Conservation (phyloP, 2,797 vertebrate genomes). For the Bradypodion pumilum region DNA sequence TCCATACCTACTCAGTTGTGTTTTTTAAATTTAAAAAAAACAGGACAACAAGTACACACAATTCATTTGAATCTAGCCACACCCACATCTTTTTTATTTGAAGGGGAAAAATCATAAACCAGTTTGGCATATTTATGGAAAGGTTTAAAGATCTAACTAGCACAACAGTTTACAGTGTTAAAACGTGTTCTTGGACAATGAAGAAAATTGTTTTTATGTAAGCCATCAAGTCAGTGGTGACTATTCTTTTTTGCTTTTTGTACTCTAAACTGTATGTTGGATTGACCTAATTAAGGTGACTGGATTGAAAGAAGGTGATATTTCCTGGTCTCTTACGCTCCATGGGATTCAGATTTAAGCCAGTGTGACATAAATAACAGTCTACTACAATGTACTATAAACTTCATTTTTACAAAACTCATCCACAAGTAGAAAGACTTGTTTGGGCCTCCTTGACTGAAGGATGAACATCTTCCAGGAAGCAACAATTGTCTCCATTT, state of each 20-base stretch:
- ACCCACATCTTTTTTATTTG: conserved; percentile 40
- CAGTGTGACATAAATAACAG: conserved; percentile 61
- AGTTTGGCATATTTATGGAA: conserved; percentile 43
- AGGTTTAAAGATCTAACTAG: conserved; percentile 49
- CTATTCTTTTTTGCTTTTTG: conserved; percentile 60
- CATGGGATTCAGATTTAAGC: conserved; percentile 63
- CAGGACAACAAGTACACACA: conserved; percentile 1
- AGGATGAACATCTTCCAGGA: conserved; percentile 67
- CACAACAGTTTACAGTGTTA: conserved; percentile 52
- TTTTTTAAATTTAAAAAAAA: not conserved
- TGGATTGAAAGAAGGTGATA: conserved; percentile 56
- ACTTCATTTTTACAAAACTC: conserved; percentile 70
- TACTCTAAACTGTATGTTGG: conserved; percentile 59
- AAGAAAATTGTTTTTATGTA: conserved; percentile 52
- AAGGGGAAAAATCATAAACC: conserved; percentile 29
- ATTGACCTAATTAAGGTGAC: too few relatives aligned
- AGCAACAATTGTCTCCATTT: conserved; percentile 66
- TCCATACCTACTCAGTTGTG: conserved; percentile 27
- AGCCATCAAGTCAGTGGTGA: conserved; percentile 48
- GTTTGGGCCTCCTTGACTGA: conserved; percentile 62
- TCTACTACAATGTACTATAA: conserved; percentile 75
- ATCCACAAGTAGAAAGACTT: conserved; percentile 66
- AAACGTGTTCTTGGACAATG: conserved; percentile 49
- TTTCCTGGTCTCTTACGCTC: conserved; percentile 60
- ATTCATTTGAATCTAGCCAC: conserved; percentile 47